Evolutionary conservation across 2,113 vertebrate genomes (phyloP).

Genomic region (Mandrillus leucophaeus): DNA sequence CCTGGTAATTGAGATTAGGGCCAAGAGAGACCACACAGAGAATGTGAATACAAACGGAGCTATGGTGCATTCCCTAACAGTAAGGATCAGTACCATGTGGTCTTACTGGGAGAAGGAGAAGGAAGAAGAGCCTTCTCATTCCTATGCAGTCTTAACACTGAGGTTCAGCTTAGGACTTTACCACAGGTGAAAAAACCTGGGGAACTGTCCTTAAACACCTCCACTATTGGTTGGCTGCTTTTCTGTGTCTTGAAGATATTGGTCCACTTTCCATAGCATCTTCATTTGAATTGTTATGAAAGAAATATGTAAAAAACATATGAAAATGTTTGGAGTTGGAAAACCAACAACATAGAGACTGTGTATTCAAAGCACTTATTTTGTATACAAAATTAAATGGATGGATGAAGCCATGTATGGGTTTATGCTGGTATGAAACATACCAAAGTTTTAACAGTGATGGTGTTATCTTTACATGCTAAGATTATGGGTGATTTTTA

Average conservation of each 20-base stretch:
- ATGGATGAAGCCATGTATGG: neutral
- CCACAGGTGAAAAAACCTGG: neutral
- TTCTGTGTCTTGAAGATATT: neutral
- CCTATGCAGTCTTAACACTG: neutral
- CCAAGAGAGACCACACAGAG: neutral
- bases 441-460: neutral
- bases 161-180: neutral
- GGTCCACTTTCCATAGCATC: neutral
- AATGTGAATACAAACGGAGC: neutral
- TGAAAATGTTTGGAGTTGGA: neutral
- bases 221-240: neutral
- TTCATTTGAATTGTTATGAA: neutral
- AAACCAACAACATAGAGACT: neutral
- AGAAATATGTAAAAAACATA: neutral
- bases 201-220: neutral
- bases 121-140: neutral
- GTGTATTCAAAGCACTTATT: neutral
- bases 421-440: neutral
- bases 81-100: neutral
- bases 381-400: neutral
- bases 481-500: neutral
- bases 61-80: rapidly evolving
- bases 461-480: neutral
- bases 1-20: neutral
- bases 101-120: neutral